Conservation (phyloP, 2,797 vertebrate genomes). For the Ammospiza maritima region DNA sequence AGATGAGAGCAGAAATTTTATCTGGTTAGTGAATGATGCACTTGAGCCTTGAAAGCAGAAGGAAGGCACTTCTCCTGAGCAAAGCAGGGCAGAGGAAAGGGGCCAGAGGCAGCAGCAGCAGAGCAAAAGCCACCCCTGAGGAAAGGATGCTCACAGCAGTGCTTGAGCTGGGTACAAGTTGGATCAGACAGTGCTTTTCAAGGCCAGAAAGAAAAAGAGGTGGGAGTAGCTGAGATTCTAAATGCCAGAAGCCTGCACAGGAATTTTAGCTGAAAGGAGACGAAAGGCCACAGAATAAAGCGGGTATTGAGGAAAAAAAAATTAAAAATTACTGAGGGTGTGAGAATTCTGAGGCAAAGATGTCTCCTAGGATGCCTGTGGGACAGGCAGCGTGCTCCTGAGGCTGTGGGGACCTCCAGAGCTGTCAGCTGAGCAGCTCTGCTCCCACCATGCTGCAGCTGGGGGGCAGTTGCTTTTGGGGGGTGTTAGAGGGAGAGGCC, state of each 20-base stretch:
- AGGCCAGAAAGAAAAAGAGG: constrained; percentile 29
- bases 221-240: constrained; percentile 1
- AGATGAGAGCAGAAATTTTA: not conserved
- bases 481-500: not conserved
- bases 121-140: not conserved
- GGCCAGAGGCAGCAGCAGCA: not conserved
- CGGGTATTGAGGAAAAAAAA: not conserved
- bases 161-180: not conserved
- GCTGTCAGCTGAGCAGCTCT: not conserved
- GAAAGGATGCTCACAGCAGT: not conserved
- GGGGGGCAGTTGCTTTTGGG: not conserved
- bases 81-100: not conserved
- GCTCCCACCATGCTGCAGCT: not conserved
- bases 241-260: constrained; percentile 23
- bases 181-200: not conserved
- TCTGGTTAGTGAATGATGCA: not conserved
- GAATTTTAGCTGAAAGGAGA: constrained; percentile 32
- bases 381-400: not conserved
- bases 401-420: not conserved
- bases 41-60: not conserved
- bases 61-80: not conserved
- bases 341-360: not conserved
- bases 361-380: not conserved
- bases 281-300: not conserved
- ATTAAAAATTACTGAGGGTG: not conserved